A percentile compares a stretch with the other conserved stretches of the same genome.
Evolutionary conservation across 1,140 invertebrate species (phyloP).

Genomic region (Aradophagus sp.): DNA sequence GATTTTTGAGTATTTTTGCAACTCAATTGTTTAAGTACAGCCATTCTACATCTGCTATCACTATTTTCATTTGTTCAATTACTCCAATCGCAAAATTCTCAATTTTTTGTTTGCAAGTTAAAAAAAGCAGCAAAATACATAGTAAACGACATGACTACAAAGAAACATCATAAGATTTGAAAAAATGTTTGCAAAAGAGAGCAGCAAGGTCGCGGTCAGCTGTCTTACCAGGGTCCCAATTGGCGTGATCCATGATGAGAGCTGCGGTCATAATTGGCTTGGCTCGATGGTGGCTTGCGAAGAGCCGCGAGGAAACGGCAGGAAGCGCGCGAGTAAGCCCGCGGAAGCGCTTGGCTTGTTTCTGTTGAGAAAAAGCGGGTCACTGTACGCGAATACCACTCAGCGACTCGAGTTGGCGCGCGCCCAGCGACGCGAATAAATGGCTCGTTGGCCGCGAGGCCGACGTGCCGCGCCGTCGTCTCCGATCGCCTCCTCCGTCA

Average conservation of each 20-base stretch:
- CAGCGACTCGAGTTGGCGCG: conserved; percentile 39
- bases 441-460: conserved; percentile 23
- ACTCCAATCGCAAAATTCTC: too few relatives aligned
- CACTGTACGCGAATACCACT: conserved; percentile 60
- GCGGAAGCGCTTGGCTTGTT: too few relatives aligned
- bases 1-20: too few relatives aligned
- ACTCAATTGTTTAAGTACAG: too few relatives aligned
- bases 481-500: conserved; percentile 32
- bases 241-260: conserved; percentile 78
- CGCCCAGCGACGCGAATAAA: conserved; percentile 49
- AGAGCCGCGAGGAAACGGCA: conserved; percentile 13
- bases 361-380: conserved; percentile 63
- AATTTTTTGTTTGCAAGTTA: too few relatives aligned
- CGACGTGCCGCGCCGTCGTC: conserved; percentile 25
- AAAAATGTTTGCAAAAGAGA: too few relatives aligned
- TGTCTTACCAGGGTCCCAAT: conserved; percentile 80
- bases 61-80: too few relatives aligned
- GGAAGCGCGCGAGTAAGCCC: conserved; percentile 8
- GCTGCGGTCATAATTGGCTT: conserved; percentile 76
- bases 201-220: too few relatives aligned
- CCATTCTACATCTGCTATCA: too few relatives aligned
- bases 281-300: background rate
- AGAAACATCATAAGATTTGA: too few relatives aligned
- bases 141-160: too few relatives aligned
- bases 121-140: too few relatives aligned